Percentiles rank a stretch among this genome's conserved stretches.
phyloP scores from a whole-genome alignment of 1,140 invertebrate genomes.

The Nebria ingens region DNA sequence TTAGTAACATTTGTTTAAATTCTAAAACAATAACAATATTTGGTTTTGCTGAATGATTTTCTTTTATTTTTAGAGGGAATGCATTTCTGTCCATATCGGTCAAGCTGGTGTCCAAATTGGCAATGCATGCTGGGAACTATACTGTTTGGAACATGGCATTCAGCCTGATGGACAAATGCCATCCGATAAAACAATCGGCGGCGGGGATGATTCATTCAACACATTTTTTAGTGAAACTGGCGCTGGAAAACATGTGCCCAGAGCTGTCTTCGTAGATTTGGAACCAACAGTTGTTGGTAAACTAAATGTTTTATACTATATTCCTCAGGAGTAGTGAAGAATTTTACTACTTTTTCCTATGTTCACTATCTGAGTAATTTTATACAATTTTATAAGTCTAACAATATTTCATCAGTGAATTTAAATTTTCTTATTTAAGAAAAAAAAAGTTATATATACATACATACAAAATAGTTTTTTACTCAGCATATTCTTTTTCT shows the following conservation, averaged over 20 bases:
- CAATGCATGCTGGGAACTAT: conserved; percentile 78
- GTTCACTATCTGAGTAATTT: no score
- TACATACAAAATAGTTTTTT: not conserved
- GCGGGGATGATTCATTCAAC: conserved; percentile 67
- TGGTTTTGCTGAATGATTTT: not conserved
- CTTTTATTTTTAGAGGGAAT: conserved; percentile 53
- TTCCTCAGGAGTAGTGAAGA: no score
- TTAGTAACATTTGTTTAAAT: not conserved
- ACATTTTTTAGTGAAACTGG: conserved; percentile 77
- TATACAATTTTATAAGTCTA: no score
- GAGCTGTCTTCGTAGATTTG: conserved; percentile 53
- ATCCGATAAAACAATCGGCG: conserved; percentile 57
- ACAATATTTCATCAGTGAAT: no score
- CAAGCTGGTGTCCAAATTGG: conserved; percentile 87
- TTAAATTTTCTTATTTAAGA: not conserved
- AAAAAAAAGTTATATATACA: not conserved
- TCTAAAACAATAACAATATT: not conserved
- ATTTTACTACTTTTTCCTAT: no score
- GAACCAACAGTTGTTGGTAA: conserved; percentile 67
- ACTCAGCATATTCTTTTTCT: not conserved
- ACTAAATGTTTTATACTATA: no score
- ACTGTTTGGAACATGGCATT: conserved; percentile 84
- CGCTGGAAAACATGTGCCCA: conserved; percentile 60
- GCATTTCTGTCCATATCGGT: conserved; percentile 78
- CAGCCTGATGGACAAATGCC: conserved; percentile 79